phyloP scores from a whole-genome alignment of 2,113 vertebrate genomes.

The Burhinus oedicnemus region DNA sequence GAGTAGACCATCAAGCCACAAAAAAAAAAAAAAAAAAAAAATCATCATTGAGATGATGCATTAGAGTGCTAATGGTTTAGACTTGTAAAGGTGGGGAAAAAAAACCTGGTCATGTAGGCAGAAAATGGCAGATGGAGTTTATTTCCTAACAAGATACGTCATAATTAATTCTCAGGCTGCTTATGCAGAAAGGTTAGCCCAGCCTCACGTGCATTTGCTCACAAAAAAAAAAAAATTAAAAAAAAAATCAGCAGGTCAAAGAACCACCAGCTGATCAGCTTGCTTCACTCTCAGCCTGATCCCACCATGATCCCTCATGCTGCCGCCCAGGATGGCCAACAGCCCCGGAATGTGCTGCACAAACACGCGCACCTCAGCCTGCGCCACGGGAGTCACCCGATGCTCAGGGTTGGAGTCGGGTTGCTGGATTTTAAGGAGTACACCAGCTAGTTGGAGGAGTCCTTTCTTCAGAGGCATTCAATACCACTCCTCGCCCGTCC shows the following conservation, averaged over 20 bases:
- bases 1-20: neutral
- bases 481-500: rapidly evolving
- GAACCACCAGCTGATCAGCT: rapidly evolving
- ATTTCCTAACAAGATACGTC: neutral
- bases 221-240: too few species aligned
- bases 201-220: neutral
- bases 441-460: neutral
- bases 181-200: neutral
- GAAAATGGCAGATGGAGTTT: neutral
- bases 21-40: neutral
- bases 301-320: rapidly evolving
- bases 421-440: neutral
- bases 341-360: rapidly evolving
- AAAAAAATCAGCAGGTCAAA: neutral
- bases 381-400: rapidly evolving
- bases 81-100: neutral
- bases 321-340: neutral
- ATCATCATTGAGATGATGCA: neutral
- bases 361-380: neutral
- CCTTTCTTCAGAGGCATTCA: neutral
- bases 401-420: neutral
- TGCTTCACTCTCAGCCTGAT: neutral
- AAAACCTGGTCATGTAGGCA: rapidly evolving
- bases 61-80: neutral
- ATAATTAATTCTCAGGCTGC: neutral